phyloP scores from a whole-genome alignment of 2,113 vertebrate species.

The Phodopus roborovskii region DNA sequence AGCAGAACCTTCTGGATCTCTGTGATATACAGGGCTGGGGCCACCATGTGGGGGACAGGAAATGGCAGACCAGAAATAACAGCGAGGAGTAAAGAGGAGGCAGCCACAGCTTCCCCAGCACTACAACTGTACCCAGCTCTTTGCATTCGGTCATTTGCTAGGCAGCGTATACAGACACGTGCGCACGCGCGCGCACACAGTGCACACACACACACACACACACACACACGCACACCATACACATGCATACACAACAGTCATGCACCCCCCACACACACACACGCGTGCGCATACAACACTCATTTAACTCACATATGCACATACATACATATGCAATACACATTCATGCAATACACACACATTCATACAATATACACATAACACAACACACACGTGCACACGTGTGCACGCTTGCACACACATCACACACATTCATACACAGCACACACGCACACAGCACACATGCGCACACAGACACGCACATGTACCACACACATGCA shows the following conservation, averaged over 20 bases:
- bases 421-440: neutral
- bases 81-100: neutral
- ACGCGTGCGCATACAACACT: too few species aligned
- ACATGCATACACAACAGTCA: accelerated
- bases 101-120: neutral
- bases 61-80: neutral
- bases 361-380: too few species aligned
- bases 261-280: accelerated
- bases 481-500: too few species aligned
- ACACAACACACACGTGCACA: accelerated
- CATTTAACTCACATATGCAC: too few species aligned
- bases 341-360: too few species aligned
- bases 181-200: neutral
- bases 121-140: neutral
- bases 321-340: too few species aligned
- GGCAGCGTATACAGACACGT: neutral
- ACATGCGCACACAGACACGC: too few species aligned
- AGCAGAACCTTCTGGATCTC: neutral
- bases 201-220: neutral
- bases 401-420: too few species aligned
- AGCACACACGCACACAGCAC: too few species aligned
- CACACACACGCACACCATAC: too few species aligned
- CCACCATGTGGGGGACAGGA: neutral
- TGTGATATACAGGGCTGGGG: neutral
- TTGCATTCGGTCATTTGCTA: neutral